Conservation (phyloP, 2,888 invertebrate species). For the Cylloceria caligata region DNA sequence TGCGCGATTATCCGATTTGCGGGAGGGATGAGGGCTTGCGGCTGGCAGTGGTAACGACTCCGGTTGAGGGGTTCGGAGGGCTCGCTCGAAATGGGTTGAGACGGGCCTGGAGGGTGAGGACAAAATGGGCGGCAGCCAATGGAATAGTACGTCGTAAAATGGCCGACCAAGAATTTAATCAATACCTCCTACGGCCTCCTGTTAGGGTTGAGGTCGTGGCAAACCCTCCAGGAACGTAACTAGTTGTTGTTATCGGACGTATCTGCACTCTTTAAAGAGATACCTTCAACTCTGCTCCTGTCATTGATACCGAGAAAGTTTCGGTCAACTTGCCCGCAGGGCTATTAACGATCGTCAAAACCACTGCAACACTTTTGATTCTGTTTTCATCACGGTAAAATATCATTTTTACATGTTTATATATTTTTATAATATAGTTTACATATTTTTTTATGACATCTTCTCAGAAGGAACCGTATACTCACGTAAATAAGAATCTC, state of each 20-base stretch:
- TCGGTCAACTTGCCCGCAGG: neutral
- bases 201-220: slow-evolving; percentile 77
- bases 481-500: no score
- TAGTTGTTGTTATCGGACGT: slow-evolving; percentile 84
- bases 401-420: no score
- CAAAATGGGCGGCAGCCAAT: slow-evolving; percentile 84
- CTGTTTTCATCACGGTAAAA: neutral
- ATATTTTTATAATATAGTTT: no score
- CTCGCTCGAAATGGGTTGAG: slow-evolving; percentile 39
- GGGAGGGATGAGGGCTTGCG: slow-evolving; percentile 71
- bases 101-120: slow-evolving; percentile 74
- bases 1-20: slow-evolving; percentile 71
- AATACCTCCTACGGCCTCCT: slow-evolving; percentile 78
- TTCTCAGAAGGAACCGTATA: no score
- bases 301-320: neutral
- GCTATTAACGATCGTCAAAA: neutral
- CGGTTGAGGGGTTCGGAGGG: slow-evolving; percentile 32
- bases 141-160: slow-evolving; percentile 79
- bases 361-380: neutral
- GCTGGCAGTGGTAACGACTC: slow-evolving; percentile 58
- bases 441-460: no score
- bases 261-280: slow-evolving; percentile 14
- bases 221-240: slow-evolving; percentile 80
- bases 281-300: neutral
- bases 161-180: slow-evolving; percentile 84